Evolutionary conservation across 1,140 invertebrate species (phyloP).

Genomic region (Panagrolaimus sp.): DNA sequence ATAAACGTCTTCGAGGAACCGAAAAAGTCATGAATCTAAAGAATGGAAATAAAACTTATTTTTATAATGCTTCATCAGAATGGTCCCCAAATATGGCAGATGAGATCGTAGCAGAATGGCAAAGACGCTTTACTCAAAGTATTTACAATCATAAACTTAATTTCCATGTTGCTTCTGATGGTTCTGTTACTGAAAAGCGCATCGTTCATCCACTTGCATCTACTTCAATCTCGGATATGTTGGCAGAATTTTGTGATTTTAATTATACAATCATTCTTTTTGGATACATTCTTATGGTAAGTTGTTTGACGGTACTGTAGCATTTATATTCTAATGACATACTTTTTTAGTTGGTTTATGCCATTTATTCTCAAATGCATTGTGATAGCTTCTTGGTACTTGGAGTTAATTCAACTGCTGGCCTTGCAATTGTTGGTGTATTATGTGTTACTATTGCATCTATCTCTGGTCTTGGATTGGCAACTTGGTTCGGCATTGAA

Average conservation of each 20-base stretch:
- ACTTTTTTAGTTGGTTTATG: conserved; percentile 71
- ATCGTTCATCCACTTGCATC: conserved; percentile 83
- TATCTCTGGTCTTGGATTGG: conserved; percentile 86
- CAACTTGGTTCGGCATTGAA: conserved; percentile 80
- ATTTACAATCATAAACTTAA: conserved; percentile 31
- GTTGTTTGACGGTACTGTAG: no score
- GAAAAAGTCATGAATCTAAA: background rate
- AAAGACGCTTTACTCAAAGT: conserved; percentile 22
- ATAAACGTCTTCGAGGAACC: conserved; percentile 23
- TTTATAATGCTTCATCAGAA: background rate
- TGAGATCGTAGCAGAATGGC: conserved; percentile 27
- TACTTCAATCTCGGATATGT: conserved; percentile 79
- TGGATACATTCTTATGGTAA: conserved; percentile 79
- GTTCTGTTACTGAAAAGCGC: conserved; percentile 62
- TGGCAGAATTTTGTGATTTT: conserved; percentile 74
- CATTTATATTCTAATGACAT: conserved; percentile 15
- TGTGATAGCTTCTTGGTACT: conserved; percentile 66
- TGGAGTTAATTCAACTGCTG: conserved; percentile 74
- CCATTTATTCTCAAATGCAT: conserved; percentile 71
- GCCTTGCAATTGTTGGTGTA: conserved; percentile 81
- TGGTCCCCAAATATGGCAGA: conserved; percentile 36
- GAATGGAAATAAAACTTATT: background rate
- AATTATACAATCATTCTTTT: conserved; percentile 74
- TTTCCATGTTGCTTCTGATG: conserved; percentile 13
- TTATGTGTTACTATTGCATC: conserved; percentile 73